Conservation (phyloP, 2,888 invertebrate species). For the Tipula vernalis region DNA sequence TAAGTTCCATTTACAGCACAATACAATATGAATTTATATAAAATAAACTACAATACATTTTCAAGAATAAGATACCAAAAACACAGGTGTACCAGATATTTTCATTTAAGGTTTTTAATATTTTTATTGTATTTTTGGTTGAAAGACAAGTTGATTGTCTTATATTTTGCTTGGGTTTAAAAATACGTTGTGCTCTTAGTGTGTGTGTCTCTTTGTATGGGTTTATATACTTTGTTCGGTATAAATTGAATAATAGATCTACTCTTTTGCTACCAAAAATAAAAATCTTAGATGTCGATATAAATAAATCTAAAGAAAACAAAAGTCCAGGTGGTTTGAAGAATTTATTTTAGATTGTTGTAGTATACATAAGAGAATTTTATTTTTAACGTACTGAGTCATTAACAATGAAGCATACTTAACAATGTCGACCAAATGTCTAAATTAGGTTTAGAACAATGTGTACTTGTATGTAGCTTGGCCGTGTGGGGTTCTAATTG, state of each 20-base stretch:
- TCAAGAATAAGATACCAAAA: not conserved
- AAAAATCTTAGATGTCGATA: not conserved
- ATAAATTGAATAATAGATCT: not conserved
- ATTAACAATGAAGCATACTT: not conserved
- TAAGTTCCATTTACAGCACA: not conserved
- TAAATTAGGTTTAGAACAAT: not conserved
- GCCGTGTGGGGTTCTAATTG: not conserved
- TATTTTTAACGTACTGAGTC: not conserved
- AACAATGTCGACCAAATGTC: not conserved
- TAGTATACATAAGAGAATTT: not conserved
- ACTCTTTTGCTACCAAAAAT: not conserved
- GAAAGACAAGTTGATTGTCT: not conserved
- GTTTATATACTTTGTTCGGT: not conserved
- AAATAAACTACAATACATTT: not conserved
- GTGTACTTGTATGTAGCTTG: not conserved
- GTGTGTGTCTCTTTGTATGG: not conserved
- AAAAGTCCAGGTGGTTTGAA: not conserved
- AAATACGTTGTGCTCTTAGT: not conserved
- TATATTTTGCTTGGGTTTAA: not conserved
- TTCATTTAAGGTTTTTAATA: not conserved
- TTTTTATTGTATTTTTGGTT: not conserved
- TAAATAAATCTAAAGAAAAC: slow-evolving; percentile 4
- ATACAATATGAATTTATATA: not conserved
- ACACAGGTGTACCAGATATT: not conserved
- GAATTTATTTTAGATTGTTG: not conserved